Base-by-base conservation (phyloP, 2,888 invertebrate genomes). In the Bombylius major region DNA sequence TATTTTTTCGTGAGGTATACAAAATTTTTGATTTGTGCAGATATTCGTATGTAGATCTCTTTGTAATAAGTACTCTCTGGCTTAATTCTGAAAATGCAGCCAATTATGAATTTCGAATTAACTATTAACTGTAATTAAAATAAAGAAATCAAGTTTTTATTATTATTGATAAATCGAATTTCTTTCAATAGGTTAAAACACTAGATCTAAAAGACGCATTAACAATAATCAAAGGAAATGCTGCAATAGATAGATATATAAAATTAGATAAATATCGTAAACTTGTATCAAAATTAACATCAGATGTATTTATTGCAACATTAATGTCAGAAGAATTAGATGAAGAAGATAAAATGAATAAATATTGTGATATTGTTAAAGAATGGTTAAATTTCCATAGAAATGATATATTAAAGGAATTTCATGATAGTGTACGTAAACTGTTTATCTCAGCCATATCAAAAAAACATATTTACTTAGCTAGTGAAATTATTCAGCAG, bases 301-400 rank as follows among this genome's bases (percentile, higher is more conserved):
- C 58, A 0, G 52, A 59, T 36, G 56, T 56, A 44, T 9, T 52
- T 12, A 42, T 57, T 4, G 57, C 55, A 48, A 58, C 47, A 36
- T 33, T 54, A 32, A 53, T 56, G 42, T 14, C 55, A 6, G 58
- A 58, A 12, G 47, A 51, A 4, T 34, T 60, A 13, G 50, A 13
- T 32, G 50, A 47, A 12, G 31, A 60, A n/a, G 56, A 55, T 33
- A 48, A 55, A 34, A 36, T 47, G 3, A n/a, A 55, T 11, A 48
- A 50, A 11, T 59, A 57, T 47, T 54, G 54, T 50, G 55, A 54
- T 45, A 56, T 58, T 23, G 42, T 60, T 31, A 56, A 55, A 23
- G 55, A 58, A 33, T 58, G 58, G 56, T 34, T 60, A 34, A 13
- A 39, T 34, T 36, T 53, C 8, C 54, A 57, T 50, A 48, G 47